Percentiles rank a stretch among this genome's conserved stretches.
phyloP scores from a whole-genome alignment of 2,797 vertebrate species.

The Carduelis carduelis region DNA sequence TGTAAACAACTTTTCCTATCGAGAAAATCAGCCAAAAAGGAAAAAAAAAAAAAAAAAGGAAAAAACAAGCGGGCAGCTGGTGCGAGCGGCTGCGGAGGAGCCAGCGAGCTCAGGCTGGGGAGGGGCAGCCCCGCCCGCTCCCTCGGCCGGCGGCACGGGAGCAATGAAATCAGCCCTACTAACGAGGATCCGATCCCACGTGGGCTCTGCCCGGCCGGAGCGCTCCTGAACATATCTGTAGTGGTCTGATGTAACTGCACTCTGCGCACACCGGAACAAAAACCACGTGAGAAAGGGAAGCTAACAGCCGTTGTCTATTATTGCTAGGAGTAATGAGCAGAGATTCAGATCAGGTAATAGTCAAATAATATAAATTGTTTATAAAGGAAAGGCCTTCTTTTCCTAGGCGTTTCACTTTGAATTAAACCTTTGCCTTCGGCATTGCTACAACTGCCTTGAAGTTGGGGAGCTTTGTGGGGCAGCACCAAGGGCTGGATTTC shows the following conservation, averaged over 20 bases:
- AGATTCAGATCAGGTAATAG: constrained; percentile 45
- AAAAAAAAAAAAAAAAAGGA: too few species aligned
- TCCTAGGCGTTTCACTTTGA: constrained; percentile 11
- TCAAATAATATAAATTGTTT: constrained; percentile 29
- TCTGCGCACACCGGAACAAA: background rate
- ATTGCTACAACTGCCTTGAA: constrained; percentile 44
- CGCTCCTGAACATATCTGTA: background rate
- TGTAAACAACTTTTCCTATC: constrained; percentile 8
- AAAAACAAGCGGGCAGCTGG: background rate
- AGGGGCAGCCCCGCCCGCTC: background rate
- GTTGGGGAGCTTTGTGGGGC: background rate
- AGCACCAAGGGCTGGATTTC: constrained; percentile 7
- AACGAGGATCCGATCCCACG: background rate
- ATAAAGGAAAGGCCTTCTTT: constrained; percentile 58
- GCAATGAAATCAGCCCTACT: background rate
- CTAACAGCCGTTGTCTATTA: constrained; percentile 4
- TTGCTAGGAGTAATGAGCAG: constrained; percentile 48
- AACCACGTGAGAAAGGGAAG: background rate
- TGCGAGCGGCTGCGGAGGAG: background rate
- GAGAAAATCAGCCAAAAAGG: constrained; percentile 42
- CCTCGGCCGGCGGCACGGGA: background rate
- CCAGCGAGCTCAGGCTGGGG: background rate
- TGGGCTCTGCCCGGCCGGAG: background rate
- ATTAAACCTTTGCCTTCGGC: constrained; percentile 43
- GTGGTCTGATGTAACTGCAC: background rate